These are phyloP conservation scores for Tachuris rubrigastra DNA, from an alignment of 2,113 vertebrate species.

Conservation along the genomic window DNA sequence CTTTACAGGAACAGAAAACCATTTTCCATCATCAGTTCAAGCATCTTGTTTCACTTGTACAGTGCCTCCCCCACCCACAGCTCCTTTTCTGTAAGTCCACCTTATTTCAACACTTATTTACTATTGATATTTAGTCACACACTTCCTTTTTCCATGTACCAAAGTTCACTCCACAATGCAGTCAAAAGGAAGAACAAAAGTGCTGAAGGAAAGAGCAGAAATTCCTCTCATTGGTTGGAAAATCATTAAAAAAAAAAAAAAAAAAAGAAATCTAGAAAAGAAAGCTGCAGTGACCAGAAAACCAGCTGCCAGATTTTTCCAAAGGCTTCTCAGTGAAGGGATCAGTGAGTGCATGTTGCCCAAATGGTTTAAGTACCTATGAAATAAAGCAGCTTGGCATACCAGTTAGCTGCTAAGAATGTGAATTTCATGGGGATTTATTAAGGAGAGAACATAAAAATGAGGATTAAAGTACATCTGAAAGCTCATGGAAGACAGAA, in stretches of 20 bases:
- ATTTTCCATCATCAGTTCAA: background rate
- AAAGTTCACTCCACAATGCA: background rate
- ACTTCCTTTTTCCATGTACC: background rate
- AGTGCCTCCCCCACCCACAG: background rate
- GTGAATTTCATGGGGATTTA: slow-evolving; percentile 39
- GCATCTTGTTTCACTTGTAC: background rate
- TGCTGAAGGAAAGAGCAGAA: background rate
- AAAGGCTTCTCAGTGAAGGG: background rate
- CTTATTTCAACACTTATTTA: background rate
- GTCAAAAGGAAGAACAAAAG: background rate
- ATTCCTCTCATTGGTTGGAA: background rate
- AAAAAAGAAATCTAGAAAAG: background rate
- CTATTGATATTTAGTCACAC: background rate
- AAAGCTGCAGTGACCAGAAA: slow-evolving; percentile 6
- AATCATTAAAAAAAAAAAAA: background rate
- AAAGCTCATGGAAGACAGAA: background rate
- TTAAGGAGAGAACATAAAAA: slow-evolving; percentile 20
- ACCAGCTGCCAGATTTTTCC: slow-evolving; percentile 4
- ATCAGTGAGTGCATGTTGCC: background rate
- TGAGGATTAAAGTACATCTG: background rate
- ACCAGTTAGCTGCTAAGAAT: background rate
- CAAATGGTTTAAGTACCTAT: slow-evolving; percentile 15
- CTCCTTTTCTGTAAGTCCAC: background rate
- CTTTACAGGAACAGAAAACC: background rate
- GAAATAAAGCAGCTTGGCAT: slow-evolving; percentile 44